Evolutionary conservation across 1,140 invertebrate species (phyloP).

Genomic region (Cherax destructor): DNA sequence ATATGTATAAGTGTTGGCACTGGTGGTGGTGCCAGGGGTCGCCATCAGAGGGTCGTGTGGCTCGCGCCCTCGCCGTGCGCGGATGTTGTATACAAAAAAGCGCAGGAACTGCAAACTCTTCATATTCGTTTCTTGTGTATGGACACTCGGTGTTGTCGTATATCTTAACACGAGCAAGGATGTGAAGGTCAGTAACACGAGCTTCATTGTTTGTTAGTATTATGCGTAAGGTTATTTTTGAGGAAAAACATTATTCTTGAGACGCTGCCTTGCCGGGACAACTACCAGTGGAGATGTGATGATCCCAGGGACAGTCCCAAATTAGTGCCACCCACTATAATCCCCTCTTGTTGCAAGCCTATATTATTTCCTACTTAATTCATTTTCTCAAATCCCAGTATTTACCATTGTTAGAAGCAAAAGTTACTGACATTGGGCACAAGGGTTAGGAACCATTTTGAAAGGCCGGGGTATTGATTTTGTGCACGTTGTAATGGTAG

Average conservation of each 20-base stretch:
- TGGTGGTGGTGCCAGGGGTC: conserved; percentile 15
- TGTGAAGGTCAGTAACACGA: conserved; percentile 52
- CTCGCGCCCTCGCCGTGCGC: conserved; percentile 31
- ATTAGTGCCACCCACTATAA: conserved; percentile 8
- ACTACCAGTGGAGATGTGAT: conserved; percentile 38
- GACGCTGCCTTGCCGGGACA: conserved; percentile 24
- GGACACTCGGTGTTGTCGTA: conserved; percentile 62
- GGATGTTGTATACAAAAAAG: conserved; percentile 26
- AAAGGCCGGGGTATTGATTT: conserved; percentile 66
- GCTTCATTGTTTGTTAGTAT: background rate
- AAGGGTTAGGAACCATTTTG: conserved; percentile 19
- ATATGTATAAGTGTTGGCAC: background rate
- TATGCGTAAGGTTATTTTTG: background rate
- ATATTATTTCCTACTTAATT: background rate
- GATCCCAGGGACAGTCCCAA: conserved; percentile 45
- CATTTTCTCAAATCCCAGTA: background rate
- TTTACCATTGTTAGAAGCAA: background rate
- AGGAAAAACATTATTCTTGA: conserved; percentile 11
- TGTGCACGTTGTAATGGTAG: conserved; percentile 55
- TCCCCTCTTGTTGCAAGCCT: background rate
- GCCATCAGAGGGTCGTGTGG: conserved; percentile 37
- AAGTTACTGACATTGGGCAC: background rate
- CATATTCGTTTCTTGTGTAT: conserved; percentile 63
- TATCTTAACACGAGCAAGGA: conserved; percentile 65
- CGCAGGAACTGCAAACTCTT: conserved; percentile 67